Conservation (phyloP, 2,888 invertebrate genomes). For the Eupelmus urozonus region DNA sequence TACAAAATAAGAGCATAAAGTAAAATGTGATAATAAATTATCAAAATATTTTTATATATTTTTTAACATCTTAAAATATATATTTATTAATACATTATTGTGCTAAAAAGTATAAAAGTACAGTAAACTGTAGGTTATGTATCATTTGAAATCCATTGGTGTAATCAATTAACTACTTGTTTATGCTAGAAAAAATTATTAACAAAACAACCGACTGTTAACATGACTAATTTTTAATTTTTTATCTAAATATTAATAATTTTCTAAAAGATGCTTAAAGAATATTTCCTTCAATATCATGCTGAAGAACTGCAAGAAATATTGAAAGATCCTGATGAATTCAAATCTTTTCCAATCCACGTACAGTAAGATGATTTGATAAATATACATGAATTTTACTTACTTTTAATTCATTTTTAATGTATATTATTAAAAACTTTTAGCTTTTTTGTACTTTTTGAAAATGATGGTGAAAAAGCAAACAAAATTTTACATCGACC, state of each 20-base stretch:
- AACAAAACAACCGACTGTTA: background rate
- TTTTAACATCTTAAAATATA: too few species aligned
- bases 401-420: conserved; percentile 1
- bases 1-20: too few species aligned
- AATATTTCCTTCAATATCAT: conserved; percentile 82
- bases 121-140: background rate
- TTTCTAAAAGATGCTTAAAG: conserved; percentile 62
- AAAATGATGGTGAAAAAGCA: conserved; percentile 83
- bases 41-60: too few species aligned
- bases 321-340: conserved; percentile 80
- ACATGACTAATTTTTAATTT: background rate
- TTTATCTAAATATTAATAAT: conserved; percentile 7
- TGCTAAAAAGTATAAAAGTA: too few species aligned
- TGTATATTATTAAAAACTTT: conserved; percentile 9
- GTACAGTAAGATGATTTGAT: conserved; percentile 82
- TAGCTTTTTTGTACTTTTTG: conserved; percentile 86
- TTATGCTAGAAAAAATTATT: background rate
- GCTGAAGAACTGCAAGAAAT: conserved; percentile 81
- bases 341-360: conserved; percentile 83
- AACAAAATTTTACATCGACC: conserved; percentile 84
- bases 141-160: background rate
- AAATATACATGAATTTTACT: background rate
- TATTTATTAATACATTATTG: too few species aligned
- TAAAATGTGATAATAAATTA: too few species aligned
- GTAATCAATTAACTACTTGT: background rate